Base-by-base conservation (phyloP, 2,888 invertebrate genomes). In the Ophion obscuratus region DNA sequence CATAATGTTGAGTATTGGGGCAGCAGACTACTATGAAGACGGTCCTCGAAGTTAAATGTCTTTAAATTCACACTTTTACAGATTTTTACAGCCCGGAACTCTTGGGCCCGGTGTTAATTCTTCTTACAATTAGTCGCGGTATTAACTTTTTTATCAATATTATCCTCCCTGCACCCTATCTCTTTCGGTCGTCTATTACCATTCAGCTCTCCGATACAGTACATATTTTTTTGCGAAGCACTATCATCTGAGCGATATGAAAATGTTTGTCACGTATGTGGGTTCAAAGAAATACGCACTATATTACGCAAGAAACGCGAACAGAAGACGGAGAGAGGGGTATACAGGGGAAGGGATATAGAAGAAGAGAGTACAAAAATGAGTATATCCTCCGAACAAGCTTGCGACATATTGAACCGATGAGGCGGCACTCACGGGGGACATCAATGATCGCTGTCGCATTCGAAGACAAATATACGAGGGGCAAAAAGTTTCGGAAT, bases 401-500 rank as follows among this genome's bases (percentile, higher is more conserved):
- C 53, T 53, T 53, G 31, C 14, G 27, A 66, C 27, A 66, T 27
- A 66, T 68, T 78, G 61, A 59, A 78, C 6, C 57, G 4, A 77
- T 59, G 24, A 76, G 66, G 24, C 40, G 59, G 44, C 10, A 59
- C 9, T 66, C 17, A 31, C 27, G 40, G 24, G 40, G 20, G 76
- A 66, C 53, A 31, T 66, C 66, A 47, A 76, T 66, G 40, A 67
- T 59, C 27, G 24, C 57, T 44, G 24, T 78, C n/a, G 53, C 36
- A 31, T 64, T 27, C 27, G 36, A 31, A 66, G 53, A 66, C 17
- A 66, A 66, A n/a, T 31, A 61, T 68, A 36, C 27, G 59, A 59
- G 79, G 31, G 40, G 24, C 14, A 64, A 71, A 71, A 80, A 64
- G 79, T 79, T 71, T 80, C 73, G 53, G 62, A 17, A 20, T n/a